Base-by-base conservation (phyloP, 2,797 vertebrate species). In the Adrianichthys oophorus region DNA sequence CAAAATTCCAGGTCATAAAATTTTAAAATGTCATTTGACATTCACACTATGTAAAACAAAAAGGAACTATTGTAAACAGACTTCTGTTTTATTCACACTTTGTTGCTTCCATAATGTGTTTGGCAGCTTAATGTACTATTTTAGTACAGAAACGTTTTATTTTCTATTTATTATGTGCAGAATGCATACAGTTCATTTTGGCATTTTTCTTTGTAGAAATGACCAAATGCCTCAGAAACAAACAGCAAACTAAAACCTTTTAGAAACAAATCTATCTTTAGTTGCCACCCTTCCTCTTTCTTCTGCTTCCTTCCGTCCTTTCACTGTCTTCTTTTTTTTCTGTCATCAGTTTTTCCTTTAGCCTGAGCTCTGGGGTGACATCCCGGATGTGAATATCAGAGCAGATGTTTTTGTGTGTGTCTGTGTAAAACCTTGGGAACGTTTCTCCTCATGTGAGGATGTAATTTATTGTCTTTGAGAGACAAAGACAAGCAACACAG, bases 231-330 rank as follows among this genome's bases (percentile, higher is more conserved):
- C 18, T 15, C 54, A 23, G 54, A 72, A 62, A 81, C 70, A 81
- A 70, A 78, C 65, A 70, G 44, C 65, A 76, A 74, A 61, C 47
- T 13, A 15, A 66, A 10, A 48, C 4, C 52, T 72, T 55, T 52
- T 52, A 50, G 77, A 74, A 42, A 70, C 21, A 55, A 44, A 59
- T 80, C 79, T 83, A 82, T 79, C 54, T 86, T 74, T 77, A 79
- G 71, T 52, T 64, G 15, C 18, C 54, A 59, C 59, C 56, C 65
- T 69, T 56, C 53, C 68, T 68, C 49, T 72, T 58, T 23, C 56
- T 67, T 4, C 0, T n/a, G 65, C 23, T 56, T 69, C 48, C 47
- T 70, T 51, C 41, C 52, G 56, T 23, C 14, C 4, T 43, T 51
- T 60, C 23, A 49, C 37, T 60, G 49, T 45, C 54, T 48, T 73